Conservation (phyloP, 2,888 invertebrate species). For the Oligia strigilis region DNA sequence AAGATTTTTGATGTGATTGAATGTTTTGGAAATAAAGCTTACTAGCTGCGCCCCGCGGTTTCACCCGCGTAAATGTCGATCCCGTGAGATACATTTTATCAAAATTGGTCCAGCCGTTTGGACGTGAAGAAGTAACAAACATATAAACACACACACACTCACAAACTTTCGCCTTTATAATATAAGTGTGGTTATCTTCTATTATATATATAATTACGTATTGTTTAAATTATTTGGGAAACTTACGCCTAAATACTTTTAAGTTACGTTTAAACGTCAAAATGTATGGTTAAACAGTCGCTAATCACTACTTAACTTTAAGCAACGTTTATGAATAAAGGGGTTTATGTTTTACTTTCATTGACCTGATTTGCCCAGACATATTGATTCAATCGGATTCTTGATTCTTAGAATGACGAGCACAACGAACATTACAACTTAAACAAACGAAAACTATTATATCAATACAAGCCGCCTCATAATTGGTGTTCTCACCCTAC, state of each 20-base stretch:
- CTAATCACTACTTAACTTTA: background rate
- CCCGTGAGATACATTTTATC: too few relatives aligned
- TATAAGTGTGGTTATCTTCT: background rate
- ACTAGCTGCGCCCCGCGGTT: too few relatives aligned
- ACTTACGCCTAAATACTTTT: too few relatives aligned
- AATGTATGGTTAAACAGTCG: background rate
- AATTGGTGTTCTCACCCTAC: slow-evolving; percentile 15
- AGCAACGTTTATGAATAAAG: background rate
- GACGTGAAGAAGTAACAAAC: too few relatives aligned
- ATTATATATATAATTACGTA: too few relatives aligned
- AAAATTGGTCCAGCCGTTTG: too few relatives aligned
- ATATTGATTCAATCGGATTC: background rate
- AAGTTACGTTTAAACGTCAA: background rate
- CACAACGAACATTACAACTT: background rate
- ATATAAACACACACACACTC: too few relatives aligned
- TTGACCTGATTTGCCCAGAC: background rate
- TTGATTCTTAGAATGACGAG: background rate
- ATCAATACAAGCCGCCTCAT: slow-evolving; percentile 3
- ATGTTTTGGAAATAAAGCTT: background rate
- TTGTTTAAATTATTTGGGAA: background rate
- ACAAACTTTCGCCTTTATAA: too few relatives aligned
- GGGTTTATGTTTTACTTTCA: background rate
- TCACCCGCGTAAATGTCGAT: too few relatives aligned
- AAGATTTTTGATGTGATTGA: background rate
- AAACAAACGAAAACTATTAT: slow-evolving; percentile 14